Evolutionary conservation across 2,113 vertebrate species (phyloP).

Genomic region (Ceyx cyanopectus): DNA sequence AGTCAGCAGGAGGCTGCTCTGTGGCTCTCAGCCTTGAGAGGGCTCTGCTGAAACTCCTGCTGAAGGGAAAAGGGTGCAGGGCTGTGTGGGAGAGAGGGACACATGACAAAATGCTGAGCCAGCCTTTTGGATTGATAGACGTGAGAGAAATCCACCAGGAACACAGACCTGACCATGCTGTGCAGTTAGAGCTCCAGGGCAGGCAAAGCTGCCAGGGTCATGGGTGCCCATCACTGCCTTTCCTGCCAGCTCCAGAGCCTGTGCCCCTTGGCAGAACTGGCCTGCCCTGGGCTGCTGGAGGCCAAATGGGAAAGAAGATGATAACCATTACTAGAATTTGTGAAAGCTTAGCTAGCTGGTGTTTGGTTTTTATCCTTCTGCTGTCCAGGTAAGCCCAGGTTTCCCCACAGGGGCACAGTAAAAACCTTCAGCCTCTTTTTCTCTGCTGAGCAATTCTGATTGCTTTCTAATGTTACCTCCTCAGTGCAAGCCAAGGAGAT

Average conservation of each 20-base stretch:
- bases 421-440: not conserved
- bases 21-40: not conserved
- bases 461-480: not conserved
- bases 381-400: not conserved
- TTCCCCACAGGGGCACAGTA: not conserved
- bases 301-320: not conserved
- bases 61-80: not conserved
- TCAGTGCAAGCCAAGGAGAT: rapidly evolving
- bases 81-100: not conserved
- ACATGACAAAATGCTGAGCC: rapidly evolving
- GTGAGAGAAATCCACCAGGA: not conserved
- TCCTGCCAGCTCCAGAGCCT: not conserved
- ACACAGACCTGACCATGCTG: not conserved
- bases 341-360: not conserved
- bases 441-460: not conserved
- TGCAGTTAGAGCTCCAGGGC: not conserved
- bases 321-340: rapidly evolving
- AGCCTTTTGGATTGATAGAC: not conserved
- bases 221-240: not conserved
- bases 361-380: not conserved
- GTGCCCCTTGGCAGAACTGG: not conserved
- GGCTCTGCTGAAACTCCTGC: not conserved
- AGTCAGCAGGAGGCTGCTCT: not conserved
- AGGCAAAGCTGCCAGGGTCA: not conserved
- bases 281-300: not conserved